Evolutionary conservation across 2,888 invertebrate species (phyloP), one percentile per base, ranked within the genome.

Genomic region (Scrobipalpa costella): DNA sequence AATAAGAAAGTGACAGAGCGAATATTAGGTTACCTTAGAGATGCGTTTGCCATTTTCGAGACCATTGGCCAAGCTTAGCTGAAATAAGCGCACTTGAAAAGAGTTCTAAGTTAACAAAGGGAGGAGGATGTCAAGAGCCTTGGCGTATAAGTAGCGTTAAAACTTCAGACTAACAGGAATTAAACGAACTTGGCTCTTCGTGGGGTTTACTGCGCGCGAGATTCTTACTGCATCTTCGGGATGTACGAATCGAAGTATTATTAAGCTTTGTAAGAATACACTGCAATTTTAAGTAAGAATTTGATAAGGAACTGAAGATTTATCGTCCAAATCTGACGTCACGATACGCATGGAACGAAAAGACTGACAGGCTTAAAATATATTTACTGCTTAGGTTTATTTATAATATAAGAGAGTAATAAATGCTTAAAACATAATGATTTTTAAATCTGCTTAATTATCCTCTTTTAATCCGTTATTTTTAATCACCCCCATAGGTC

Each of bases 101-200:
- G 77, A 78, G 76, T 79, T 77, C 71, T 81, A 82, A 74, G 81
- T 74, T 79, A 79, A 74, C 79, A 81, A 80, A 80, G 65, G 68
- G 50, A 76, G 68, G 61, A 76, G 68, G 61, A 77, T 77, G 79
- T 78, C 80, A 79, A 84, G 84, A 79, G 78, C 74, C 73, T 73
- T 68, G 72, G 73, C 77, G 83, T 82, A 83, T 85, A 90, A 92
- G 84, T 88, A 90, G 86, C 81, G 93, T 93, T 93, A 93, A 93
- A 93, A 93, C 93, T 93, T 93, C 90, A 85, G 86, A 92, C 92
- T 92, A 92, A 92, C 91, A 91, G 84, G 91, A 88, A 89, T 92
- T 92, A 92, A 90, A 88, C 84, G 64, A 60, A 60, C 49, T 60
- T 40, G 21, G 50, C n/a, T 15, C 59, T 21, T 40, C 62, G 60